Evolutionary conservation across 2,113 vertebrate genomes (phyloP), one percentile per base, ranked within the genome.

Genomic region (Carassius auratus): DNA sequence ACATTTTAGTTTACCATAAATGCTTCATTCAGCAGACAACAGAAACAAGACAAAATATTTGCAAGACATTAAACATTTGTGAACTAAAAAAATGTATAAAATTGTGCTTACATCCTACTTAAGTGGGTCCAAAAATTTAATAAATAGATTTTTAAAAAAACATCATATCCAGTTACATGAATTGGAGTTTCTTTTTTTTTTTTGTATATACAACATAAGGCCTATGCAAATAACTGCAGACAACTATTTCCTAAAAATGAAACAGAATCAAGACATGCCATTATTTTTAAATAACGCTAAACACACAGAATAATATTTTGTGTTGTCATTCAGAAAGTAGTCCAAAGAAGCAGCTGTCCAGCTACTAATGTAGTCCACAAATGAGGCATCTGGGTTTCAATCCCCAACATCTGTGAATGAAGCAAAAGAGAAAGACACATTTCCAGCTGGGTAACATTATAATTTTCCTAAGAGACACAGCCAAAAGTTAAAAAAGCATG

Each of bases 381-480:
- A 52, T 52, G n/a, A 81, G 26, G 17, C 62, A 69, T 81, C 4
- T 81, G 62, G 1, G 17, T 81, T 50, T 81, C 36, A 69, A 81
- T 69, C 64, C 33, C 62, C 69, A 68, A 36, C 62, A 81, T 81
- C 64, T 81, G 80, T 30, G 14, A 33, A 69, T 33, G 26, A 81
- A 69, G 48, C 45, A 12, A 66, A 26, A 45, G 45, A 66, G 30
- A 66, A 12, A 8, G 38, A 68, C 23, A 26, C 6, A 81, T 68
- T 68, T 50, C 79, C 61, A 81, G 9, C 79, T 36, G 42, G n/a
- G 9, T 52, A 81, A 38, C 61, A 52, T 5, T 45, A 52, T 68
- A 4, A 81, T 52, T 64, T 23, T 45, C 36, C 59, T 17, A 48
- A 66, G 42, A 81, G n/a, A 26, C 21, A 17, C 3, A 50, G 15